These are phyloP conservation scores for Amphiprion ocellaris DNA, from an alignment of 2,113 vertebrate species.

Conservation along the genomic window DNA sequence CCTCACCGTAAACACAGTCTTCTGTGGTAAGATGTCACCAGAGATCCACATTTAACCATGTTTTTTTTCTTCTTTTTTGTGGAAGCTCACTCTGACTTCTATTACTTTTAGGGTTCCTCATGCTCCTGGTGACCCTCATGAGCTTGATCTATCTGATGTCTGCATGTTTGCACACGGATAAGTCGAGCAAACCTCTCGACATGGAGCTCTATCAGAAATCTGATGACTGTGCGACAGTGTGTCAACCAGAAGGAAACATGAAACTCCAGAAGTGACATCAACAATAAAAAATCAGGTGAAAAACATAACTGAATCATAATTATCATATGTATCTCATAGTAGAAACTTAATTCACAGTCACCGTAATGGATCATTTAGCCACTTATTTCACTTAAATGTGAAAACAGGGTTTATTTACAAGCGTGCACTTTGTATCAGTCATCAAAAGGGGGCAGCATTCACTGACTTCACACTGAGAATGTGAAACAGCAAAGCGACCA, in stretches of 20 bases:
- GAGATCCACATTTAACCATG: neutral
- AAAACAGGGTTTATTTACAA: no score
- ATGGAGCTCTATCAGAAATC: neutral
- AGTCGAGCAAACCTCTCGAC: neutral
- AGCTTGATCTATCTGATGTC: constrained; percentile 43
- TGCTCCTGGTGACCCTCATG: constrained; percentile 64
- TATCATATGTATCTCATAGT: no score
- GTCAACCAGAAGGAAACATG: neutral
- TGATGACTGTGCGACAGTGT: constrained; percentile 31
- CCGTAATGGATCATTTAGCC: no score
- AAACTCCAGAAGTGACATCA: neutral
- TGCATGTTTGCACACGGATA: constrained; percentile 12
- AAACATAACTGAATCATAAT: neutral
- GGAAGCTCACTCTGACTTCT: neutral
- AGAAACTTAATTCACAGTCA: no score
- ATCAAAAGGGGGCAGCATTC: constrained; percentile 64
- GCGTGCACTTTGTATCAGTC: constrained; percentile 13
- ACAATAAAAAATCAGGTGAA: neutral
- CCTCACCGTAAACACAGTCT: constrained; percentile 65
- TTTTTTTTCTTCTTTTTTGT: neutral
- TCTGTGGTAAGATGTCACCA: constrained; percentile 67
- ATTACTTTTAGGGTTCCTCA: constrained; percentile 44
- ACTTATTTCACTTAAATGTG: no score
- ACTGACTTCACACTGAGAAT: neutral
- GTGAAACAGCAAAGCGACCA: neutral